These are phyloP conservation scores for Menidia beryllina DNA, from an alignment of 2,113 vertebrate genomes.

Conservation along the genomic window DNA sequence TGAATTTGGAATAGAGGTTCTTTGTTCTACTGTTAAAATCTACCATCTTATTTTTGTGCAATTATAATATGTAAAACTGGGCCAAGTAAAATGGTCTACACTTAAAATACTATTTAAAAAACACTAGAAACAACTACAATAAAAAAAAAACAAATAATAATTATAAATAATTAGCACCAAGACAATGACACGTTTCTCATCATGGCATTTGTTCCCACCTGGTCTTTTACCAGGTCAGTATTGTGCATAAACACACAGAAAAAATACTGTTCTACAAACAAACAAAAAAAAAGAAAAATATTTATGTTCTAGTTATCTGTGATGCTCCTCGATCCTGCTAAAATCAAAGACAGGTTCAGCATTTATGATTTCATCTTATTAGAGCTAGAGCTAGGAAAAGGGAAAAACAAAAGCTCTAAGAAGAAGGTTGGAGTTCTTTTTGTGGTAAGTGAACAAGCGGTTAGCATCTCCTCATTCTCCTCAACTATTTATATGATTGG, in stretches of 20 bases:
- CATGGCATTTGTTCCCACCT: background rate
- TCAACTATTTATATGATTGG: conserved; percentile 12
- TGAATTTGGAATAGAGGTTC: no score
- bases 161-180: conserved; percentile 24
- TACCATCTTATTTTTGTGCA: no score
- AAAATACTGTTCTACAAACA: conserved; percentile 35
- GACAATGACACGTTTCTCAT: background rate
- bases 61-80: background rate
- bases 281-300: conserved; percentile 34
- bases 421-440: background rate
- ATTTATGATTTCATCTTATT: background rate
- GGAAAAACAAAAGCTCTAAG: no score
- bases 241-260: conserved; percentile 29
- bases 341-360: background rate
- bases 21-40: no score
- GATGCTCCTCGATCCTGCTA: conserved; percentile 5
- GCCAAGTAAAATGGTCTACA: background rate
- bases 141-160: conserved; percentile 11
- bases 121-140: background rate
- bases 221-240: background rate
- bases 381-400: background rate
- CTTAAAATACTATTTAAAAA: conserved; percentile 36
- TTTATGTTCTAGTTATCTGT: conserved; percentile 7
- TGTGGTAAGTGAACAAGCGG: conserved; percentile 11
- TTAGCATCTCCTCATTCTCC: background rate